Conservation (phyloP, 1,140 invertebrate genomes). For the Solen grandis region DNA sequence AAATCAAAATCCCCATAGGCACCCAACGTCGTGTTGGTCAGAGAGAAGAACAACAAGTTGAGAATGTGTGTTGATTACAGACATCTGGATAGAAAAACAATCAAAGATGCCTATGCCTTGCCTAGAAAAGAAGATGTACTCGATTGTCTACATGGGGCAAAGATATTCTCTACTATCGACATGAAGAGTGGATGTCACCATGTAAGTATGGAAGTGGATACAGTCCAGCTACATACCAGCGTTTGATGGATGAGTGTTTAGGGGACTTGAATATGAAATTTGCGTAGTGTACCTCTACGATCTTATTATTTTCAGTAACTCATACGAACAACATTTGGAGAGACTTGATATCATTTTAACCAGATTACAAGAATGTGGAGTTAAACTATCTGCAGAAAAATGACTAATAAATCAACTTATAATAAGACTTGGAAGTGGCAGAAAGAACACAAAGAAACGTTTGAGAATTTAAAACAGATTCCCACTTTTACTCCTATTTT, state of each 20-base stretch:
- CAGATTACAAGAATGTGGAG: not conserved
- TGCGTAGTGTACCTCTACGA: conserved; percentile 5
- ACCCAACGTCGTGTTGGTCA: conserved; percentile 23
- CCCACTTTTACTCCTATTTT: no score
- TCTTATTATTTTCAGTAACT: conserved; percentile 18
- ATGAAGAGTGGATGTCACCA: no score
- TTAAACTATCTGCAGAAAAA: conserved; percentile 5
- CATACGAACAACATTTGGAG: conserved; percentile 14
- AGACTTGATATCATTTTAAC: not conserved
- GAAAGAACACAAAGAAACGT: no score
- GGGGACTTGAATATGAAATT: conserved; percentile 6
- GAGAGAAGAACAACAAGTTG: conserved; percentile 60
- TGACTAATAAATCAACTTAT: no score
- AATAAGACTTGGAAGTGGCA: no score
- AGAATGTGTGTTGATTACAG: conserved; percentile 80
- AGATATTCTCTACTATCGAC: no score
- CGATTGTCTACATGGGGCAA: no score
- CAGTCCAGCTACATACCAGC: not conserved
- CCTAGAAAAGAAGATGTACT: no score
- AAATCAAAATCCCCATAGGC: conserved; percentile 22
- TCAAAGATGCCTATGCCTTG: no score
- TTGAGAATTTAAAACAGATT: no score
- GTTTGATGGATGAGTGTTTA: not conserved
- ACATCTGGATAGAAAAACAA: conserved; percentile 79
- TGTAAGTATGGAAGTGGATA: no score